A percentile compares a stretch with the other conserved stretches of the same genome.
phyloP scores from a whole-genome alignment of 2,797 vertebrate species.

The Cossypha polioptera region DNA sequence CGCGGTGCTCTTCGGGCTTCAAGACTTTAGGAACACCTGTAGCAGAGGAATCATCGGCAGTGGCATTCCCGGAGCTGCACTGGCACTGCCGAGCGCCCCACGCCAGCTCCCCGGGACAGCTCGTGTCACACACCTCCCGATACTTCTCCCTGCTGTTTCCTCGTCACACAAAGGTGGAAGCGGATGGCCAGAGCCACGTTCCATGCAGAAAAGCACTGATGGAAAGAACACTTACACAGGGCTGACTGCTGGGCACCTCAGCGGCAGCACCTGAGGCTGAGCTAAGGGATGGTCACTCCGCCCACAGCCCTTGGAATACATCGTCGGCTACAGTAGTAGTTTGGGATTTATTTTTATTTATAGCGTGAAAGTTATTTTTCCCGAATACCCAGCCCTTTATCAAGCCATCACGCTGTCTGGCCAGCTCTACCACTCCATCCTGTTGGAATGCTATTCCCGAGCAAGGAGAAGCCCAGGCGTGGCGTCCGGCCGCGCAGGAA shows the following conservation, averaged over 20 bases:
- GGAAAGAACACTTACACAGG: fast-evolving
- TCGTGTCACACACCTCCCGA: fast-evolving
- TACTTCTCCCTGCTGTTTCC: fast-evolving
- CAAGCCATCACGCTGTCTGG: not conserved
- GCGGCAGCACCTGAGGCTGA: fast-evolving
- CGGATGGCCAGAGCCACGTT: fast-evolving
- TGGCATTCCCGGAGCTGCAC: not conserved
- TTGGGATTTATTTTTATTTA: not conserved
- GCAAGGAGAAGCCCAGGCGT: not conserved
- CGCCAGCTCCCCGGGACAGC: not conserved
- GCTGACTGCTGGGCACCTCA: not conserved
- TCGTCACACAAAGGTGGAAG: fast-evolving
- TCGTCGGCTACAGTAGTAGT: not conserved
- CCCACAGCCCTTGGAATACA: fast-evolving
- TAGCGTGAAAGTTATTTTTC: not conserved
- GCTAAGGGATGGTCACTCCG: not conserved
- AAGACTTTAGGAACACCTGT: not conserved
- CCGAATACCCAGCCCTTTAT: not conserved
- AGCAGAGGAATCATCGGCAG: fast-evolving
- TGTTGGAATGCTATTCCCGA: fast-evolving
- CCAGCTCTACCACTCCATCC: not conserved
- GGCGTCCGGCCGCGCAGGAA: no score
- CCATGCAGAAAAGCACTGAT: fast-evolving
- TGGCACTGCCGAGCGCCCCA: not conserved
- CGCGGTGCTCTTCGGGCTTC: not conserved